Conservation (phyloP, 30 jellyfish, hydroid and myxozoan genomes). For the Turritopsis dohrnii region DNA sequence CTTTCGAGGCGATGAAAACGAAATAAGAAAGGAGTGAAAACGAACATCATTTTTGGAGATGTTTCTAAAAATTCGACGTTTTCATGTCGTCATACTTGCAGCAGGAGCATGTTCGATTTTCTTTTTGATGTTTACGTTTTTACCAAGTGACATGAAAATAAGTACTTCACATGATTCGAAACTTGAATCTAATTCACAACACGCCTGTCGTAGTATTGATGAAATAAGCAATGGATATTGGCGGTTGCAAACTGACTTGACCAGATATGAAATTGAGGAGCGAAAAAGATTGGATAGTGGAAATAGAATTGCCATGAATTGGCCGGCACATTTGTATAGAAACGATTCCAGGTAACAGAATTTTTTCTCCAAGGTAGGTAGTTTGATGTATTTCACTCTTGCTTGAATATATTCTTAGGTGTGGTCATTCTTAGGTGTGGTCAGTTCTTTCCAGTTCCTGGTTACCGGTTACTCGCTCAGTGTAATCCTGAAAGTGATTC, state of each 20-base stretch:
- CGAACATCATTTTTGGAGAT: too few relatives aligned
- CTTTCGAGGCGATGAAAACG: too few relatives aligned
- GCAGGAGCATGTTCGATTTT: not conserved
- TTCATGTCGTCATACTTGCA: not conserved
- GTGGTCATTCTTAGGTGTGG: conserved; percentile 56
- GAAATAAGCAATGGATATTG: conserved; percentile 55
- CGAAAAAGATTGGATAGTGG: conserved; percentile 46
- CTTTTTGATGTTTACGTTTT: not conserved
- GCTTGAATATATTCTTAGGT: not conserved
- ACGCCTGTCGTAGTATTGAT: not conserved
- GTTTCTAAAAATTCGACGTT: not conserved
- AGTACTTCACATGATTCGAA: not conserved
- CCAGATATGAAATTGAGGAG: conserved; percentile 11
- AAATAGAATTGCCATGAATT: conserved; percentile 42
- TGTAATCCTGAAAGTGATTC: conserved; percentile 69
- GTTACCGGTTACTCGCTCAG: conserved; percentile 70
- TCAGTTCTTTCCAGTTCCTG: conserved; percentile 39
- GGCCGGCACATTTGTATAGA: conserved; percentile 73
- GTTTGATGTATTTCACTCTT: not conserved
- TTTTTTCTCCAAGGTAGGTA: not conserved
- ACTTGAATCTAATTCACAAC: not conserved
- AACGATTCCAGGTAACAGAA: conserved; percentile 64
- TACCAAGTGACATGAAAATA: not conserved
- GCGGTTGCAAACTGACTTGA: conserved; percentile 38
- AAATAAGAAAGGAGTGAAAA: too few relatives aligned